Conservation (phyloP, 1,140 invertebrate species). For the Cherax destructor region DNA sequence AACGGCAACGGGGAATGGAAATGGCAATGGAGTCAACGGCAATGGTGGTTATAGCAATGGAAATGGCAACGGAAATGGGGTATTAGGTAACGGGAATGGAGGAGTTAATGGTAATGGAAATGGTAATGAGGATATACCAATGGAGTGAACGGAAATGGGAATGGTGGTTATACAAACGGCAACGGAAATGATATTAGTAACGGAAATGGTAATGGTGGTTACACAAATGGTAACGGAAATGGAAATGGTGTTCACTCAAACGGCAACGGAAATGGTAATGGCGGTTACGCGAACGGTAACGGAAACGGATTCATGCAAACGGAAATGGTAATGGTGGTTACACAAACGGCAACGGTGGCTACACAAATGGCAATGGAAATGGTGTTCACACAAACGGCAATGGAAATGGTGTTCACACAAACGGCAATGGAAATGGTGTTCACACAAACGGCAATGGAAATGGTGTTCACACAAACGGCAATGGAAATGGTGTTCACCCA, state of each 20-base stretch:
- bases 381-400: not conserved
- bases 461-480: not conserved
- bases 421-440: not conserved
- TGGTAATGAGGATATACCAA: no score
- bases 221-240: no score
- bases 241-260: not conserved
- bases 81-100: no score
- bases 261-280: not conserved
- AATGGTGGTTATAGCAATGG: no score
- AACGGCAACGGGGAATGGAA: slow-evolving; percentile 6
- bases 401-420: not conserved
- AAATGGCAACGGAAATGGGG: no score
- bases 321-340: not conserved
- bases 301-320: not conserved
- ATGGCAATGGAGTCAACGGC: not conserved
- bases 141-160: no score
- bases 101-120: no score
- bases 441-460: not conserved
- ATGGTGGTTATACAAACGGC: no score
- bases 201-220: not conserved
- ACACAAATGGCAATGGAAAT: not conserved
- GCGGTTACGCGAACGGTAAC: not conserved
- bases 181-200: not conserved
- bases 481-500: not conserved
- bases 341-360: not conserved